Evolutionary conservation across 2,797 vertebrate species (phyloP).

Genomic region (Acipenser transmontanus): DNA sequence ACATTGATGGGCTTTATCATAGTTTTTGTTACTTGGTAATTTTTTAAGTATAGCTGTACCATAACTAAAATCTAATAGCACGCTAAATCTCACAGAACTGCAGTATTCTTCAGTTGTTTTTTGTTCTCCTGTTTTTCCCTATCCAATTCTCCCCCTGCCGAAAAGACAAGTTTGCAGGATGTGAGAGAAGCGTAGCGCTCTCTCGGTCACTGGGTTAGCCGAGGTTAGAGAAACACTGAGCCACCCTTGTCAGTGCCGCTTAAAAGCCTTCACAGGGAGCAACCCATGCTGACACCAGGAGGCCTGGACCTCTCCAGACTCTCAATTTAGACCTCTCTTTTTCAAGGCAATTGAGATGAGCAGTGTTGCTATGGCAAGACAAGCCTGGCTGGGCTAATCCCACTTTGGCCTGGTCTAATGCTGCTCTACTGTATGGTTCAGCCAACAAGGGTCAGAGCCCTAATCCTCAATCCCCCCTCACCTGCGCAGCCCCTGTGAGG

Average conservation of each 20-base stretch:
- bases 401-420: conserved; percentile 50
- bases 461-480: conserved; percentile 44
- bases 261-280: not conserved
- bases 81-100: no score
- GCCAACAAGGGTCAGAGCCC: conserved; percentile 42
- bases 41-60: no score
- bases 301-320: not conserved
- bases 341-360: not conserved
- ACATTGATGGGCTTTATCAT: no score
- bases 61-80: no score
- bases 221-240: not conserved
- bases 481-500: conserved; percentile 56
- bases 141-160: not conserved
- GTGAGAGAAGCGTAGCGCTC: not conserved
- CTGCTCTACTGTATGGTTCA: conserved; percentile 37
- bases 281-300: conserved; percentile 2
- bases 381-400: conserved; percentile 14
- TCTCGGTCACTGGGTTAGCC: not conserved
- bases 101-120: not conserved
- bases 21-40: no score
- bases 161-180: not conserved
- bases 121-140: not conserved
- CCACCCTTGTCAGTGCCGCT: not conserved
- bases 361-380: conserved; percentile 35
- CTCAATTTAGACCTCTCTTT: conserved; percentile 5